These are phyloP conservation scores for Nesometra sesokonis DNA, from an alignment of 35 echinoderm and acorn worm species.

Conservation along the genomic window DNA sequence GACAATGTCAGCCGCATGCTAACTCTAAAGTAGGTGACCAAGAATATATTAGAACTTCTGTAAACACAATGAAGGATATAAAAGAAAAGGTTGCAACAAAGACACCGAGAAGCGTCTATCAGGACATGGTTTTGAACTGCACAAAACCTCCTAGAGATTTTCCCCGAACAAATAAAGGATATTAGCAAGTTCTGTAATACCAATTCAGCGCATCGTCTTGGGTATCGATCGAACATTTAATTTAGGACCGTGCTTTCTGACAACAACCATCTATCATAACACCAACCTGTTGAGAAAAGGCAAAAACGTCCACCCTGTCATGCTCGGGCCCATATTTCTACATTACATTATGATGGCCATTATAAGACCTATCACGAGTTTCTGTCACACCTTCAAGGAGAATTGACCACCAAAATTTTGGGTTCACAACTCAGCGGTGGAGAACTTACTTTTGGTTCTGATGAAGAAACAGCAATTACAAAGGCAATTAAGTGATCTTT, in stretches of 20 bases:
- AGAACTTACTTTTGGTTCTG: constrained; percentile 9
- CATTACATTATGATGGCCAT: constrained; percentile 20
- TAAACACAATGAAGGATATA: not conserved
- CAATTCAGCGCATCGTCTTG: not conserved
- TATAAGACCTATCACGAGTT: constrained; percentile 29
- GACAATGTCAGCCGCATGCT: not conserved
- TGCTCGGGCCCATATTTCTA: constrained; percentile 2
- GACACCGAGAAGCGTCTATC: not conserved
- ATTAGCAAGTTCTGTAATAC: constrained; percentile 16
- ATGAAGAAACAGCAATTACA: constrained; percentile 22
- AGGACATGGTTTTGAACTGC: not conserved
- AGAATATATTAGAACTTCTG: constrained; percentile 4
- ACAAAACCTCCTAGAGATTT: no score
- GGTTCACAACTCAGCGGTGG: not conserved
- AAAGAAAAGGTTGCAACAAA: constrained; percentile 6
- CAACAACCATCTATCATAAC: constrained; percentile 6
- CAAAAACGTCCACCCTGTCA: not conserved
- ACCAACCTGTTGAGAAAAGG: constrained; percentile 9
- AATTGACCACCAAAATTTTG: not conserved
- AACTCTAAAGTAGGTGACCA: not conserved
- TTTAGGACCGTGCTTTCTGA: constrained; percentile 8
- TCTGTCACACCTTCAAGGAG: constrained; percentile 19
- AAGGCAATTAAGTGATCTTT: constrained; percentile 18
- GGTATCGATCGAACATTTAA: constrained; percentile 20
- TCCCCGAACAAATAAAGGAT: not conserved